Evolutionary conservation across 2,797 vertebrate species (phyloP).

Genomic region (Todus mexicanus): DNA sequence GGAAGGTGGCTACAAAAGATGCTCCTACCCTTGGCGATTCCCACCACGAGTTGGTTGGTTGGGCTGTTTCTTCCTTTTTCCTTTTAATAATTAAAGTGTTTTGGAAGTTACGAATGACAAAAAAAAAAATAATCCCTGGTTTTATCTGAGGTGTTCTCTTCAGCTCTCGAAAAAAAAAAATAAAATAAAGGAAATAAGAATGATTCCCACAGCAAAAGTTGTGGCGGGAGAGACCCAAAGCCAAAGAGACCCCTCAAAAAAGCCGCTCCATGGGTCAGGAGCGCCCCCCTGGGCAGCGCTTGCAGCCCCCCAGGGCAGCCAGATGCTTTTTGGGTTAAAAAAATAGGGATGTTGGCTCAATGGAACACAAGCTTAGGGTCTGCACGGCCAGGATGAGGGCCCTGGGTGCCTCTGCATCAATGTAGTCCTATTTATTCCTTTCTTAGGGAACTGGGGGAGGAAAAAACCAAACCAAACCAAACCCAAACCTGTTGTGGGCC

Average conservation of each 20-base stretch:
- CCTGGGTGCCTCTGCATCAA: not conserved
- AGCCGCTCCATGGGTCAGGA: no score
- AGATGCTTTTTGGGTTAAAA: not conserved
- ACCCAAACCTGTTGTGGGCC: not conserved
- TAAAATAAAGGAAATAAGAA: not conserved
- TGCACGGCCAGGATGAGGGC: not conserved
- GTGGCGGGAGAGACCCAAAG: not conserved
- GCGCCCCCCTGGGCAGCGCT: no score
- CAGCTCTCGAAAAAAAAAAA: not conserved
- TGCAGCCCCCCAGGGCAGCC: no score
- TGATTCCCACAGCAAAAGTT: not conserved
- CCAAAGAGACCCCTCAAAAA: not conserved
- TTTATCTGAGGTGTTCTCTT: conserved; percentile 38
- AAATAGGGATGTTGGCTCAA: not conserved
- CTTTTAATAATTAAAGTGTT: not conserved
- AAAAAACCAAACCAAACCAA: not conserved
- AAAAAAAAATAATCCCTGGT: conserved; percentile 36
- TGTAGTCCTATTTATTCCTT: not conserved
- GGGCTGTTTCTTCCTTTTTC: not conserved
- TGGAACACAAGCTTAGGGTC: fast-evolving
- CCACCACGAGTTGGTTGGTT: not conserved
- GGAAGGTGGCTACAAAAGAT: not conserved
- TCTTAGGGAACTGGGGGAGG: not conserved
- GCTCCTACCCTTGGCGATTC: not conserved
- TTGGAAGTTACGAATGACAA: conserved; percentile 51